phyloP scores from a whole-genome alignment of 2,113 vertebrate genomes.

The Thunnus maccoyii region DNA sequence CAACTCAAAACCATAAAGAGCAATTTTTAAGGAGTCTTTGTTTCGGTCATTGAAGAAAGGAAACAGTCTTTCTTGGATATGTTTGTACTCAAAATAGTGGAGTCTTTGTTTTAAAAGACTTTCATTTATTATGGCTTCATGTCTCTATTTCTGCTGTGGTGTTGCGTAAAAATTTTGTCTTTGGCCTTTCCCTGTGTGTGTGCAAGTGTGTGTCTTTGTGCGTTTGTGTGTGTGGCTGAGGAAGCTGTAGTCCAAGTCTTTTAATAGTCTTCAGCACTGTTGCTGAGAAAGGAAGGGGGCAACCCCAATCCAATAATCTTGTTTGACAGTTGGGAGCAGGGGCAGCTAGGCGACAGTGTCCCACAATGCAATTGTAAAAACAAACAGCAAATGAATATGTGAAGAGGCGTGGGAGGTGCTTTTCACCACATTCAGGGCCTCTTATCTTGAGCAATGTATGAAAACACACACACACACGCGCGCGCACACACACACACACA shows the following conservation, averaged over 20 bases:
- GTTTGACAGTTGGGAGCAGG: conserved; percentile 80
- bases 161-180: conserved; percentile 32
- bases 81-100: conserved; percentile 78
- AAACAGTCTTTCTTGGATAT: conserved; percentile 72
- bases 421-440: conserved; percentile 53
- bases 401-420: conserved; percentile 51
- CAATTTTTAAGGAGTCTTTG: conserved; percentile 72
- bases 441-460: conserved; percentile 20
- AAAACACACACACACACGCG: conserved; percentile 17
- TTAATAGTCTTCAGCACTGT: conserved; percentile 9
- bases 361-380: conserved; percentile 82
- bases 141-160: conserved; percentile 60
- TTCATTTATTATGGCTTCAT: conserved; percentile 71
- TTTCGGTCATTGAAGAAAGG: conserved; percentile 73
- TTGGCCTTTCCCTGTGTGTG: conserved; percentile 19
- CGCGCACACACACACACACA: not conserved
- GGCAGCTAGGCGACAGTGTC: conserved; percentile 68
- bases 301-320: conserved; percentile 73
- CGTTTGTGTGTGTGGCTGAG: not conserved
- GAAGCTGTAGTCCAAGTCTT: conserved; percentile 20
- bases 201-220: conserved; percentile 10
- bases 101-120: conserved; percentile 72
- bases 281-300: conserved; percentile 41
- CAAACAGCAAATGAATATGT: conserved; percentile 74
- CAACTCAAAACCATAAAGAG: conserved; percentile 75